phyloP scores from a whole-genome alignment of 1,140 invertebrate genomes.

The Cataglyphis hispanica region DNA sequence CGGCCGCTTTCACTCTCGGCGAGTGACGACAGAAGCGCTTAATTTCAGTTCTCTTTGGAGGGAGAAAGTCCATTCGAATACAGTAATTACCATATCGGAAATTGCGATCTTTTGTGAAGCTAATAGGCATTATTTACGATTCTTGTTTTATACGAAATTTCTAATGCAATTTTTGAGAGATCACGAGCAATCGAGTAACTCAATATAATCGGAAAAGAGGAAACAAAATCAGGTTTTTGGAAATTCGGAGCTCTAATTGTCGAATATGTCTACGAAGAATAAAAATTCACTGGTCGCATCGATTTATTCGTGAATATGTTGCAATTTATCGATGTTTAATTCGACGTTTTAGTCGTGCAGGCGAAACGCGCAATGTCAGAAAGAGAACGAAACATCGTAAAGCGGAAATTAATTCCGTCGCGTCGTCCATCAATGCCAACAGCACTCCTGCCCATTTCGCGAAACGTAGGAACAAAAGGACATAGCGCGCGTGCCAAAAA shows the following conservation, averaged over 20 bases:
- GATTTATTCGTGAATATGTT: constrained; percentile 34
- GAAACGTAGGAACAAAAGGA: constrained; percentile 61
- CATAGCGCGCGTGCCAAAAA: constrained; percentile 52
- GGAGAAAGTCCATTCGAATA: background rate
- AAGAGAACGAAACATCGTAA: constrained; percentile 14
- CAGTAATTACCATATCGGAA: constrained; percentile 7
- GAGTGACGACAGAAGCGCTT: constrained; percentile 41
- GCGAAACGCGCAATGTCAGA: background rate
- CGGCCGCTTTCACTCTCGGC: constrained; percentile 65
- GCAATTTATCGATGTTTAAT: constrained; percentile 61
- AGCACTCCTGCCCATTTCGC: constrained; percentile 66
- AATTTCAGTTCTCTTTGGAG: constrained; percentile 7
- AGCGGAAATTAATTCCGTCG: constrained; percentile 73
- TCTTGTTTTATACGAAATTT: background rate
- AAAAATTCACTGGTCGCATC: background rate
- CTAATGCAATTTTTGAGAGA: background rate
- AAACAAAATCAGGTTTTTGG: background rate
- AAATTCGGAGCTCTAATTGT: background rate
- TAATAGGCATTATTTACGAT: background rate
- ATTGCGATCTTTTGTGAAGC: background rate
- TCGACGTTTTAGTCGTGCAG: background rate
- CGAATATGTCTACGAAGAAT: background rate
- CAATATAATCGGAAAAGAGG: background rate
- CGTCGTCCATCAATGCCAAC: constrained; percentile 76
- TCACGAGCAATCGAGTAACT: background rate